Percentiles rank a stretch among this genome's conserved stretches.
Conservation (phyloP, 2,113 vertebrate species). For the Hyla sarda region DNA sequence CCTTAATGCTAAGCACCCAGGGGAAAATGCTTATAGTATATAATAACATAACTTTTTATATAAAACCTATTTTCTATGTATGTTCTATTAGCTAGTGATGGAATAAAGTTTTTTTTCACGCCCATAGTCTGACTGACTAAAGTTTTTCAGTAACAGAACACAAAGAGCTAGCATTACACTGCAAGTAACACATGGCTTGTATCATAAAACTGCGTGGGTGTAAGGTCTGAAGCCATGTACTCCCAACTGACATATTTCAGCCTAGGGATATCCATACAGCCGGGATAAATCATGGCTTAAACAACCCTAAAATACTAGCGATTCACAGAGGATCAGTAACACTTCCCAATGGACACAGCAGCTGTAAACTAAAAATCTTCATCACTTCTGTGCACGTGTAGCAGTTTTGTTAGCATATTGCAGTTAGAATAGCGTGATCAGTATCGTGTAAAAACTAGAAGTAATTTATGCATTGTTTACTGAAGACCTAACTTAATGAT, state of each 20-base stretch:
- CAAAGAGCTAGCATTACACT: constrained; percentile 27
- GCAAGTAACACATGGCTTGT: constrained; percentile 28
- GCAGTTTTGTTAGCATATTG: background rate
- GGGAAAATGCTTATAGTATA: too few species aligned
- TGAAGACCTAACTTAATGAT: background rate
- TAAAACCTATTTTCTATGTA: too few species aligned
- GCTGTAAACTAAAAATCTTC: constrained; percentile 16
- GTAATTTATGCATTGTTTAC: background rate
- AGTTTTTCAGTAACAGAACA: background rate
- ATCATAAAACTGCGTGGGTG: constrained; percentile 28
- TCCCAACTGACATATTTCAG: background rate
- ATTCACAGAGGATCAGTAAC: constrained; percentile 9
- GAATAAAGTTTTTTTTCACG: background rate
- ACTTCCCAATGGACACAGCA: background rate
- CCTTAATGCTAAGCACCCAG: too few species aligned
- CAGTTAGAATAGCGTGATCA: background rate
- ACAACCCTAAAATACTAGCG: background rate
- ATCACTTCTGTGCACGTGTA: background rate
- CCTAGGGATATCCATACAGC: constrained; percentile 17
- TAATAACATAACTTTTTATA: too few species aligned
- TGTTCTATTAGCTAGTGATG: background rate
- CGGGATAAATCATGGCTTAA: constrained; percentile 6
- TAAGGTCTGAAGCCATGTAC: background rate
- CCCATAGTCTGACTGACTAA: background rate
- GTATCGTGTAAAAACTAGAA: background rate